Percentiles rank a stretch among this genome's conserved stretches.
Conservation (phyloP, 2,797 vertebrate genomes). For the Fistularia commersonii region DNA sequence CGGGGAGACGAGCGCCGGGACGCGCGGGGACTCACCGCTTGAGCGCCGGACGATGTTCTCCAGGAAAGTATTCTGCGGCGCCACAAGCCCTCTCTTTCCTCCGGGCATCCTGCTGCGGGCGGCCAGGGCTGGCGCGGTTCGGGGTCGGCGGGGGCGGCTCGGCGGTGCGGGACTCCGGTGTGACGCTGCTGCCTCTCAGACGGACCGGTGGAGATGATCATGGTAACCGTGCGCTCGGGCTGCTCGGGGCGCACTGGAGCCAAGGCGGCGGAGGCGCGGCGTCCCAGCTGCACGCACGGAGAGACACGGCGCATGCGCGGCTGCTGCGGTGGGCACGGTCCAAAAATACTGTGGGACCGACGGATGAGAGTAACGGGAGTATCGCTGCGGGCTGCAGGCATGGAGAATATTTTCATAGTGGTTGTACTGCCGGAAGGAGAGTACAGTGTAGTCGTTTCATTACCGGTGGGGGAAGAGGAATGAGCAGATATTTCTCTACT, state of each 20-base stretch:
- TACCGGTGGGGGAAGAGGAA: too few species aligned
- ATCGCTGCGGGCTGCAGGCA: neutral
- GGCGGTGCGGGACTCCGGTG: constrained; percentile 56
- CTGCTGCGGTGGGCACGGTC: constrained; percentile 2
- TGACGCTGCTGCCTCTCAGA: constrained; percentile 51
- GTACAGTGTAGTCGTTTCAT: too few species aligned
- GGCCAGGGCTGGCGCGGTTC: constrained; percentile 41
- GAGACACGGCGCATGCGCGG: constrained; percentile 53
- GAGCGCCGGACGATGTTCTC: constrained; percentile 96
- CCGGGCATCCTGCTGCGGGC: constrained; percentile 89
- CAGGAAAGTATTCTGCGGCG: constrained; percentile 97
- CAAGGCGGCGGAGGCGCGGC: constrained; percentile 63
- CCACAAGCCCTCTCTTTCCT: constrained; percentile 96
- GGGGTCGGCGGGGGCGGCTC: constrained; percentile 58
- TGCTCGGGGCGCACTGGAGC: constrained; percentile 75
- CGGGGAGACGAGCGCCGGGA: too few species aligned
- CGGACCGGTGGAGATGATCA: constrained; percentile 82
- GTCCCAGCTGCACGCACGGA: constrained; percentile 28
- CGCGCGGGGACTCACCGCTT: constrained; percentile 94
- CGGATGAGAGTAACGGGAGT: too few species aligned
- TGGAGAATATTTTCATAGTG: neutral
- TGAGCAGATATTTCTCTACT: too few species aligned
- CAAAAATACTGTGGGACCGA: constrained; percentile 1
- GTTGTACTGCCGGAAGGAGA: too few species aligned
- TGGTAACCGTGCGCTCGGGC: constrained; percentile 84